These are phyloP conservation scores for Dolichomitus sp. DNA, from an alignment of 2,888 invertebrate genomes.

Conservation along the genomic window DNA sequence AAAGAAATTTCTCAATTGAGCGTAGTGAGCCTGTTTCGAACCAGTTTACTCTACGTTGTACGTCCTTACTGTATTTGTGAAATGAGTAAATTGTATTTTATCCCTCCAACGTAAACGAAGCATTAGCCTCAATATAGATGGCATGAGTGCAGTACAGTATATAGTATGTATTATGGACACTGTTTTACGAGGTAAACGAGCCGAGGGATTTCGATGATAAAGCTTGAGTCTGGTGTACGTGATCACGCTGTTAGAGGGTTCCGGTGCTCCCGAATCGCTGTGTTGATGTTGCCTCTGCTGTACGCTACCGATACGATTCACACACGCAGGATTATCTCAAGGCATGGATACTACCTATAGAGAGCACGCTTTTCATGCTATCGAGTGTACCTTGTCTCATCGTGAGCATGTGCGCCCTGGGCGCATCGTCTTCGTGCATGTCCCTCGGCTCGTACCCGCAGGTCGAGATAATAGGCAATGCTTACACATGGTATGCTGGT, in stretches of 20 bases:
- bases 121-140: not conserved
- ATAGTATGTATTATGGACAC: conserved; percentile 17
- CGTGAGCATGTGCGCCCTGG: conserved; percentile 34
- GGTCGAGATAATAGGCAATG: conserved; percentile 59
- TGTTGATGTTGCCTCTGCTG: conserved; percentile 60
- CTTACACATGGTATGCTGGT: conserved; percentile 7
- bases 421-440: conserved; percentile 43
- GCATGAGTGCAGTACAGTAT: not conserved
- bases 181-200: conserved; percentile 62
- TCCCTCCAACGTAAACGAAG: not conserved
- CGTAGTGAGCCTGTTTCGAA: too few relatives aligned
- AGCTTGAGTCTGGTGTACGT: conserved; percentile 59
- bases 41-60: too few relatives aligned
- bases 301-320: conserved; percentile 65
- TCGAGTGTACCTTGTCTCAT: conserved; percentile 51
- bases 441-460: conserved; percentile 32
- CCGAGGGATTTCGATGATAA: conserved; percentile 60
- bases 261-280: conserved; percentile 21
- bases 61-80: not conserved
- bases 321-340: conserved; percentile 60
- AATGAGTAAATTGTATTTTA: conserved; percentile 12
- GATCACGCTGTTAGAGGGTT: conserved; percentile 38
- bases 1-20: too few relatives aligned
- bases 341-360: conserved; percentile 30
- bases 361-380: conserved; percentile 28